These are phyloP conservation scores for Meiosimyza platycephala DNA, from an alignment of 2,888 invertebrate species.

Conservation along the genomic window DNA sequence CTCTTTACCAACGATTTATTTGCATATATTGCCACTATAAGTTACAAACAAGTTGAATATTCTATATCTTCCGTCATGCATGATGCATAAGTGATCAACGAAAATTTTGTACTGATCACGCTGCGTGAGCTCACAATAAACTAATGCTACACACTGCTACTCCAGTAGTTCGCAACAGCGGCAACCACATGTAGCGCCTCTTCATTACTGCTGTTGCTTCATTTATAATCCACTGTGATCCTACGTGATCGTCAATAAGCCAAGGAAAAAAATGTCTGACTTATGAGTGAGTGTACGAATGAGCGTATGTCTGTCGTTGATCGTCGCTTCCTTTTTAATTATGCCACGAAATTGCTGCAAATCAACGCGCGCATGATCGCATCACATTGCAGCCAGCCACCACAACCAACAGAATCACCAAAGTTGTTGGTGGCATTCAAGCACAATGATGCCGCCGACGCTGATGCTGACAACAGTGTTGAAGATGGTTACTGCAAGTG, in stretches of 20 bases:
- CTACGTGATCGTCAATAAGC: neutral
- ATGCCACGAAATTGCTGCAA: slow-evolving; percentile 29
- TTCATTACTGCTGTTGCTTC: neutral
- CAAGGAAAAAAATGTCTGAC: neutral
- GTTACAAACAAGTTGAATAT: too few relatives aligned
- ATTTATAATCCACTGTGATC: neutral
- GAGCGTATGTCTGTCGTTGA: neutral
- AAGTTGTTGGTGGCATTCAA: slow-evolving; percentile 9
- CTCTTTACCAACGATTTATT: too few relatives aligned
- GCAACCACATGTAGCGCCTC: neutral
- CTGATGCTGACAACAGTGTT: slow-evolving; percentile 8
- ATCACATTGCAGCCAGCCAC: neutral
- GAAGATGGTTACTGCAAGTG: slow-evolving; percentile 5
- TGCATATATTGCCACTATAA: too few relatives aligned
- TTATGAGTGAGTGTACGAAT: neutral
- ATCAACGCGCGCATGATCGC: neutral
- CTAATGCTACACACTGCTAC: slow-evolving; percentile 5
- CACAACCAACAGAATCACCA: neutral
- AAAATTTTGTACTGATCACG: neutral
- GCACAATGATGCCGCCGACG: too few relatives aligned
- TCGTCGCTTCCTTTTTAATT: slow-evolving; percentile 32
- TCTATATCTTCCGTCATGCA: too few relatives aligned
- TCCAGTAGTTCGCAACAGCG: slow-evolving; percentile 10
- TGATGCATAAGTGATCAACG: neutral
- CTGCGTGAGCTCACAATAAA: slow-evolving; percentile 5